phyloP scores from a whole-genome alignment of 2,113 vertebrate genomes.

The Butorides virescens region DNA sequence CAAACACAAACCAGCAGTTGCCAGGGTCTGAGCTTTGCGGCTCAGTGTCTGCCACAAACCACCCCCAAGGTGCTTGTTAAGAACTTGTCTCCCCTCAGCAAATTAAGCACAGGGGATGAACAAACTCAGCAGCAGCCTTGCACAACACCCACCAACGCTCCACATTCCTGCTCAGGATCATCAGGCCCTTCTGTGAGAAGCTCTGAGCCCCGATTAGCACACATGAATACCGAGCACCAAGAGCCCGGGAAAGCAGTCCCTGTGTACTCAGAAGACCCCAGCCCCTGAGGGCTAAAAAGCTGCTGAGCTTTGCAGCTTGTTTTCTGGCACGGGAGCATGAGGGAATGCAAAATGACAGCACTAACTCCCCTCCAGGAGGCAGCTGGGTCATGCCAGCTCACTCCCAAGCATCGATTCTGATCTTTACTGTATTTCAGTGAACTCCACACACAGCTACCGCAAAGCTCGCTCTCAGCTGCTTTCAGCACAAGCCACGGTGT shows the following conservation, averaged over 20 bases:
- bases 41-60: background rate
- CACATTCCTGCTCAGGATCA: rapidly evolving
- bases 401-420: rapidly evolving
- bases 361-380: background rate
- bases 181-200: background rate
- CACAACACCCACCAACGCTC: background rate
- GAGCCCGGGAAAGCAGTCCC: background rate
- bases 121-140: background rate
- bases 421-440: background rate
- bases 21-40: background rate
- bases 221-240: rapidly evolving
- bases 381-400: background rate
- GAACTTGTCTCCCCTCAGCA: background rate
- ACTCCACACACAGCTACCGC: background rate
- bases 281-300: background rate
- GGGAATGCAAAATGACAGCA: background rate
- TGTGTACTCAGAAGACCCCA: background rate
- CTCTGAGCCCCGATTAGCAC: background rate
- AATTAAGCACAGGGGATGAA: background rate
- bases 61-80: rapidly evolving
- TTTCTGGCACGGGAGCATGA: rapidly evolving
- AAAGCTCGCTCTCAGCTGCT: background rate
- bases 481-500: background rate
- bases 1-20: background rate
- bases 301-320: background rate